Evolutionary conservation across 2,113 vertebrate species (phyloP), one percentile per base, ranked within the genome.

Genomic region (Tragulus kanchil): DNA sequence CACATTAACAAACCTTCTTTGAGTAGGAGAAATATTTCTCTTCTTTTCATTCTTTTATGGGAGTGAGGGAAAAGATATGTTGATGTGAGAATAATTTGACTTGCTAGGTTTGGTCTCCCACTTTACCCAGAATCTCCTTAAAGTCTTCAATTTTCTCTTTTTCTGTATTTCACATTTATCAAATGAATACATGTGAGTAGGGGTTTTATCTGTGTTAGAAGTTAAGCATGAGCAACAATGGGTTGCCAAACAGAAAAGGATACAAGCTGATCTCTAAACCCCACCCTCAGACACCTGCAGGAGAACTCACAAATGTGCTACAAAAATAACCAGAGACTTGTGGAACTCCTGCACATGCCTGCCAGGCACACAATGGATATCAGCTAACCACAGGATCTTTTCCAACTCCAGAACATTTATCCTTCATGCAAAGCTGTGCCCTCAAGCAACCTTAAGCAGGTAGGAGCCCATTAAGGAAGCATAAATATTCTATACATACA

Each of bases 121-220:
- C 31, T 64, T 36, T 36, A 36, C 36, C 5, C 58, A 73, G 48
- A 36, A 61, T 4, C 36, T 95, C 45, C 8, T 13, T 16, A 82
- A 82, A 48, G 62, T 21, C 48, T 56, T 19, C 0, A 5, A 82
- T 8, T 5, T 77, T 26, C 21, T 25, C 26, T 84, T 75, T 71
- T 79, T 56, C n/a, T 61, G 28, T 15, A 75, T 94, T 75, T 73
- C 21, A 81, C 54, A 83, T 81, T 89, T 67, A 61, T 89, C 84
- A 84, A 81, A 42, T 48, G 5, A 87, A 71, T 77, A 90, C 79
- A 75, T 36, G 9, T 56, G 15, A 69, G 54, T 65, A 50, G 14
- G 42, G 10, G 77, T 81, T 94, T 92, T 81, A 58, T 52, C 69
- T 50, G n/a, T 42, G 67, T 71, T 71, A 71, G 4, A 45, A 73